Percentiles rank a stretch among this genome's conserved stretches.
Evolutionary conservation across 2,888 invertebrate genomes (phyloP).

Genomic region (Netelia fuscicornis): DNA sequence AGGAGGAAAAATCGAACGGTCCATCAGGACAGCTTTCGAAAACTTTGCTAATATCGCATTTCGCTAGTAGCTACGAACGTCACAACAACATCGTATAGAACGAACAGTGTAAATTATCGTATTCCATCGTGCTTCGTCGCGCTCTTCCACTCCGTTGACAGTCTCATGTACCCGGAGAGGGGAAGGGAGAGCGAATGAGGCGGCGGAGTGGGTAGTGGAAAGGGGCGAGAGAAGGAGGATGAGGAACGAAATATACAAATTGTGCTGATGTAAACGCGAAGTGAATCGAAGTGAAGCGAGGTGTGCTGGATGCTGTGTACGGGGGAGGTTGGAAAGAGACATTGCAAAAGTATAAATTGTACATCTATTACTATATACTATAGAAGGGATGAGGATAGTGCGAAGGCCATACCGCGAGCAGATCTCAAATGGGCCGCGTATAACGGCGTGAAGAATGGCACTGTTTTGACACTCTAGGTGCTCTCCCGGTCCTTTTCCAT

Average conservation of each 20-base stretch:
- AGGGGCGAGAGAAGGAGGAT: conserved; percentile 60
- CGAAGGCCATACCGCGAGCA: conserved; percentile 38
- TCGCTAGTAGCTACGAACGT: not conserved
- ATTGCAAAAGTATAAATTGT: conserved; percentile 40
- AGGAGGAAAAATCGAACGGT: not conserved
- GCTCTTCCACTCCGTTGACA: conserved; percentile 60
- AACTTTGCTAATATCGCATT: conserved; percentile 61
- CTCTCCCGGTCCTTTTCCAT: conserved; percentile 52
- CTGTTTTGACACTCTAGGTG: conserved; percentile 81
- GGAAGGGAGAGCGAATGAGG: conserved; percentile 64
- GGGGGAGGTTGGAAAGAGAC: conserved; percentile 18
- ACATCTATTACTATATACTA: conserved; percentile 29
- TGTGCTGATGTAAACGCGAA: conserved; percentile 62
- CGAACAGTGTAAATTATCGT: conserved; percentile 72
- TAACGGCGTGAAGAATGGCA: conserved; percentile 81
- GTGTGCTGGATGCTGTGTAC: conserved; percentile 40
- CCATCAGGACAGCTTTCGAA: conserved; percentile 1
- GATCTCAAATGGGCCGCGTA: conserved; percentile 80
- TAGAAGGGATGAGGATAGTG: conserved; percentile 14
- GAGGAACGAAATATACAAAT: conserved; percentile 62
- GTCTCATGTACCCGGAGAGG: conserved; percentile 58
- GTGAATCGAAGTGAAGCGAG: conserved; percentile 58
- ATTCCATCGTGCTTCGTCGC: conserved; percentile 73
- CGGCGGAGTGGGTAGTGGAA: conserved; percentile 55
- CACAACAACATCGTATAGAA: conserved; percentile 38